Evolutionary conservation across 2,113 vertebrate genomes (phyloP).

Genomic region (Paradisaea rubra): DNA sequence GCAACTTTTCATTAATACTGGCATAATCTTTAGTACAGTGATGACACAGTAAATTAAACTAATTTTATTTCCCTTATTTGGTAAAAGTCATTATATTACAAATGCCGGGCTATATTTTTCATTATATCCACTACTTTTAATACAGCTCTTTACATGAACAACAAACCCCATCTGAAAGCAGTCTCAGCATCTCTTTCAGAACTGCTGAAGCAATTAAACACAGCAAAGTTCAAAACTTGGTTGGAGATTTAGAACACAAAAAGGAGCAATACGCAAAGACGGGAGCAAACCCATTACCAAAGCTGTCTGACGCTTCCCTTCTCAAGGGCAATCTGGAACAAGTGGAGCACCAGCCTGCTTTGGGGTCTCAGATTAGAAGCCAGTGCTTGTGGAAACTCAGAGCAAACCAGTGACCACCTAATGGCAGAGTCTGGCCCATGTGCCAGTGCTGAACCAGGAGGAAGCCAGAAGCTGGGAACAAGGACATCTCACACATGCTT

Average conservation of each 20-base stretch:
- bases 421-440: rapidly evolving
- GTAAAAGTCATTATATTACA: not conserved
- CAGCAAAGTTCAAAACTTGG: not conserved
- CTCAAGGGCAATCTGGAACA: not conserved
- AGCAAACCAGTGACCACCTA: not conserved
- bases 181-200: not conserved
- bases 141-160: not conserved
- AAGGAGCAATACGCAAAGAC: not conserved
- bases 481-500: not conserved
- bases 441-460: not conserved
- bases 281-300: not conserved
- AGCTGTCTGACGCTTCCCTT: not conserved
- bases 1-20: not conserved
- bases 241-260: not conserved
- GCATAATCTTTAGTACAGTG: not conserved
- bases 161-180: not conserved
- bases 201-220: not conserved
- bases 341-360: not conserved
- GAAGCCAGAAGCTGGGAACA: not conserved
- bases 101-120: not conserved
- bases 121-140: not conserved
- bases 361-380: not conserved
- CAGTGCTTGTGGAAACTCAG: rapidly evolving
- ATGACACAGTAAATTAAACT: not conserved
- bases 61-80: not conserved